Evolutionary conservation across 2,888 invertebrate genomes (phyloP).

Genomic region (Alsophila aescularia): DNA sequence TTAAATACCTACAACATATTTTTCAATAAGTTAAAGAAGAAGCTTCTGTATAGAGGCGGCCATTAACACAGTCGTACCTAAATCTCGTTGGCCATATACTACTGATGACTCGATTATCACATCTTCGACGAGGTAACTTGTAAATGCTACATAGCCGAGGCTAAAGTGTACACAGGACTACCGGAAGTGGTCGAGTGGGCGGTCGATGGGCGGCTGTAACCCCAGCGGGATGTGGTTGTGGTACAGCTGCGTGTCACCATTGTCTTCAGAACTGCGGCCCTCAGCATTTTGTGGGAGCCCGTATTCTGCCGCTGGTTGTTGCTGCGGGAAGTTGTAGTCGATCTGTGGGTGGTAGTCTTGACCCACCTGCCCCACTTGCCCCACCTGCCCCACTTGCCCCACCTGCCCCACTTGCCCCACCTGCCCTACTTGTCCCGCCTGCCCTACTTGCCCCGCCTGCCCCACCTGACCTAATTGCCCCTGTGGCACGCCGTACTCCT

Average conservation of each 20-base stretch:
- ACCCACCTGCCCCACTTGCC: conserved; percentile 37
- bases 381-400: too few relatives aligned
- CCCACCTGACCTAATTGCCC: not conserved
- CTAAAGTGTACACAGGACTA: conserved; percentile 42
- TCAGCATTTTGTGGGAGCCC: conserved; percentile 70
- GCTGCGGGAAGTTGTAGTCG: conserved; percentile 40
- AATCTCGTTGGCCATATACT: conserved; percentile 1
- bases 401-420: conserved; percentile 31
- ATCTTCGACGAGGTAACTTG: conserved; percentile 41
- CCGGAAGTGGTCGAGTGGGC: conserved; percentile 75
- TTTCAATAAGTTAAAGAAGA: not conserved
- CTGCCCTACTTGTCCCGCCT: conserved; percentile 36
- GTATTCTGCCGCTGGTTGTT: conserved; percentile 58
- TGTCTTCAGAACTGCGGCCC: conserved; percentile 63
- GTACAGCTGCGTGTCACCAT: conserved; percentile 53
- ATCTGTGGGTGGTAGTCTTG: conserved; percentile 47
- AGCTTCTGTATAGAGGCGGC: not conserved
- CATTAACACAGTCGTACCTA: not conserved
- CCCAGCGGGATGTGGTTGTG: conserved; percentile 78
- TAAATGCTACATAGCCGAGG: conserved; percentile 18
- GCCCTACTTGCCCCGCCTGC: not conserved
- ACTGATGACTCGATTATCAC: conserved; percentile 42
- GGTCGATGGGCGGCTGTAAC: conserved; percentile 74
- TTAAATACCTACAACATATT: not conserved
- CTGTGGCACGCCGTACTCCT: conserved; percentile 39